Evolutionary conservation across 2,797 vertebrate species (phyloP).

Genomic region (Austrolebias charrua): DNA sequence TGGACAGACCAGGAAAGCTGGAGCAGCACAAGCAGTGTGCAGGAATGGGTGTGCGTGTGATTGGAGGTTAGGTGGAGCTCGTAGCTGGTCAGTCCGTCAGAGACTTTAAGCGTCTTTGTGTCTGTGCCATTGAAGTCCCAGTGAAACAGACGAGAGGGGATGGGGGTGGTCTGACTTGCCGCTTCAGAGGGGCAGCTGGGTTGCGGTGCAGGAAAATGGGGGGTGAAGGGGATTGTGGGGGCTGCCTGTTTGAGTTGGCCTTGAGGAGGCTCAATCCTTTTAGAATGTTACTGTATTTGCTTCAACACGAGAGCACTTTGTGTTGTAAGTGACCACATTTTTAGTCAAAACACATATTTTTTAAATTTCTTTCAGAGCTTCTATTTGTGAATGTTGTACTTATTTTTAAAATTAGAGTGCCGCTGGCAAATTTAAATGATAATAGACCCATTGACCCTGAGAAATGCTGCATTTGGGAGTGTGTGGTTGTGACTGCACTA

Average conservation of each 20-base stretch:
- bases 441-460: conserved; percentile 74
- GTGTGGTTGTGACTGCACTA: conserved; percentile 23
- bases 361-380: conserved; percentile 16
- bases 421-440: conserved; percentile 74
- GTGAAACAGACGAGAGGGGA: conserved; percentile 43
- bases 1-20: conserved; percentile 43
- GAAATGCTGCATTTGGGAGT: conserved; percentile 67
- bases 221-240: conserved; percentile 1
- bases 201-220: conserved; percentile 24
- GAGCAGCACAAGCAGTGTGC: conserved; percentile 20
- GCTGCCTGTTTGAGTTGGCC: conserved; percentile 50
- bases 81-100: conserved; percentile 34
- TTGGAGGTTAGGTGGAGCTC: conserved; percentile 43
- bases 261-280: conserved; percentile 50
- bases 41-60: conserved; percentile 6
- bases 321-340: conserved; percentile 33
- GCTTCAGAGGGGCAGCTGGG: conserved; percentile 51
- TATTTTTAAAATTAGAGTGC: conserved; percentile 60
- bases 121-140: conserved; percentile 53
- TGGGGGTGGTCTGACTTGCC: conserved; percentile 51
- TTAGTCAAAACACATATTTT: conserved; percentile 32
- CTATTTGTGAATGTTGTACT: conserved; percentile 22
- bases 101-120: conserved; percentile 37
- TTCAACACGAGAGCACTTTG: conserved; percentile 42
- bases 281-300: conserved; percentile 41